Evolutionary conservation across 2,113 vertebrate species (phyloP), one percentile per base, ranked within the genome.

Genomic region (Microtus richardsoni): DNA sequence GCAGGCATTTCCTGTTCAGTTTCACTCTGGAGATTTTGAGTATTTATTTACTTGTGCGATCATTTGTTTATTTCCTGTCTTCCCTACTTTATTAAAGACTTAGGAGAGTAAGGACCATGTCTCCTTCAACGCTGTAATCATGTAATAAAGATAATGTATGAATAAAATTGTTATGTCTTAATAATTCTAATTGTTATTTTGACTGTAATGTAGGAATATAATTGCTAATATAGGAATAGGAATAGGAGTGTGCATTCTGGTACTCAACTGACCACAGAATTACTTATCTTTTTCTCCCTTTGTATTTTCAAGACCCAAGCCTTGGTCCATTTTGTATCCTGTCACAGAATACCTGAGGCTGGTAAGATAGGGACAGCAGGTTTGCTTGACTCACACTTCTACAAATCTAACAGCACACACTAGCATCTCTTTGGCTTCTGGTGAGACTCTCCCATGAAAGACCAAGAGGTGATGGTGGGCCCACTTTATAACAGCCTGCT

Each of bases 21-120:
- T 91, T 68, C 28, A 26, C 90, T 80, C 11, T 3, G 9, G 82
- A 19, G 8, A 44, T 95, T 92, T 74, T 80, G 41, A 36, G 44
- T 82, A 77, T 89, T 60, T 84, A 26, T 74, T 83, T 77, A 3
- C 88, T 75, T 88, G 22, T 73, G 17, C 70, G 7, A 92, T 84
- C 54, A 26, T 44, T 84, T 93, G 44, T 74, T 96, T 91, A 89
- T 41, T 33, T 13, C 28, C 16, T 75, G 4, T 94, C 66, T 95
- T 93, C 21, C 9, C 33, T 39, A 21, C 86, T 71, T 52, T 16
- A 39, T 6, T 82, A 47, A 79, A 88, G 41, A 16, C 44, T 85
- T 60, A 49, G 30, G 58, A 86, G n/a, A 44, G 19, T 24, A 44
- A 88, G 6, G 12, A 12, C 6, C 0, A 2, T 80, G 39, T 49